Evolutionary conservation across 2,797 vertebrate genomes (phyloP), one percentile per base, ranked within the genome.

Genomic region (Amblyopsis hoosieri): DNA sequence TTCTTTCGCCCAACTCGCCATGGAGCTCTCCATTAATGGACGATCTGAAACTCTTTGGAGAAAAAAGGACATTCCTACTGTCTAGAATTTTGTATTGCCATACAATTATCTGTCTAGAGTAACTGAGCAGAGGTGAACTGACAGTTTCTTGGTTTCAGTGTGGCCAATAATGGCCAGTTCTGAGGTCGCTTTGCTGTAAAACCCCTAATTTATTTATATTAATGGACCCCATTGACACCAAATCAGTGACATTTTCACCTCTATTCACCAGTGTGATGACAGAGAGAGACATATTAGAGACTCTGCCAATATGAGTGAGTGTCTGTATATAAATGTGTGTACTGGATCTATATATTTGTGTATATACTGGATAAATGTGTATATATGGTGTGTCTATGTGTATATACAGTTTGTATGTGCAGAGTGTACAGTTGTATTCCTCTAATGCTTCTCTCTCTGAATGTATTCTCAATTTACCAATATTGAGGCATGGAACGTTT

Each of bases 381-480:
- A 89, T 80, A 91, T 90, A 90, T 81, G 77, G 88, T 88, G 83
- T 84, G 90, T 90, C 81, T 80, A 85, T 88, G 83, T 90, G 89
- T 91, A 92, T 87, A 93, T 92, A 92, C 80, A 61, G 82, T 90
- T 87, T 92, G 87, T 91, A 92, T 85, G 92, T 90, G 91, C 91
- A 90, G 86, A 89, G 88, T 92, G 91, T 92, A 93, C 90, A 92
- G 89, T 88, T 90, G 88, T 89, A 90, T 84, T 80, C 85, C 87
- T 89, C 85, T 87, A 83, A 86, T 85, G 80, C 89, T 87, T 90
- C 87, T 88, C 87, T 88, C 88, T 91, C 81, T 88, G 86, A 90
- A 84, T 84, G 83, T 85, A 84, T 83, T 82, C 78, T 88, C 78
- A 85, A 77, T 72, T 82, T 78, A 81, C 78, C 79, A 71, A 76